Conservation (phyloP, 1,140 invertebrate species). For the Cylas formicarius region DNA sequence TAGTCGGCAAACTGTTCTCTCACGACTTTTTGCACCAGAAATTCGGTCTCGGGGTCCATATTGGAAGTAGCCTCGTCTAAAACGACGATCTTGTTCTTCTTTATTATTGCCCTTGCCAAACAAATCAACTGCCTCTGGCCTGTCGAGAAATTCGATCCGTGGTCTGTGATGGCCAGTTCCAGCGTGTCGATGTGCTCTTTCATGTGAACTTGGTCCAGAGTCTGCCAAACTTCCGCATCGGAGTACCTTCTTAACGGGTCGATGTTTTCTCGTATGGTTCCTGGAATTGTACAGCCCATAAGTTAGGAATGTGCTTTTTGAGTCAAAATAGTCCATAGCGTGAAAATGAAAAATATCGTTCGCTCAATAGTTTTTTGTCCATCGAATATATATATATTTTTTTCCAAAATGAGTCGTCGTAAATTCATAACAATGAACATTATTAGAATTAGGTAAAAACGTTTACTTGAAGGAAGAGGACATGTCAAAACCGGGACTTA, state of each 20-base stretch:
- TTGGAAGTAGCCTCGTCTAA: slow-evolving; percentile 70
- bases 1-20: slow-evolving; percentile 60
- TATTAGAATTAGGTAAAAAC: too few relatives aligned
- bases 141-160: slow-evolving; percentile 51
- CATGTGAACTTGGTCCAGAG: slow-evolving; percentile 35
- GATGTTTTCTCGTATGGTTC: slow-evolving; percentile 29
- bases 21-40: slow-evolving; percentile 59
- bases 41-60: slow-evolving; percentile 62
- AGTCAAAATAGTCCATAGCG: too few relatives aligned
- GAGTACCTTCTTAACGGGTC: slow-evolving; percentile 18
- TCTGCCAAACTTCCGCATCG: slow-evolving; percentile 44
- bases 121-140: slow-evolving; percentile 75
- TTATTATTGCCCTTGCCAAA: slow-evolving; percentile 65
- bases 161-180: slow-evolving; percentile 16
- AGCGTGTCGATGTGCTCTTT: slow-evolving; percentile 26
- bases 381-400: too few relatives aligned
- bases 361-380: too few relatives aligned
- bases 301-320: too few relatives aligned
- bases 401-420: too few relatives aligned
- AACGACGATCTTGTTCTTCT: slow-evolving; percentile 67
- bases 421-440: too few relatives aligned
- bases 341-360: too few relatives aligned
- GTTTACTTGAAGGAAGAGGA: too few relatives aligned
- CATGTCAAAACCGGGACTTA: too few relatives aligned
- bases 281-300: too few relatives aligned